Percentiles rank a stretch among this genome's conserved stretches.
These are phyloP conservation scores for Bathynomus jamesi DNA, from an alignment of 1,140 invertebrate species.

Conservation along the genomic window DNA sequence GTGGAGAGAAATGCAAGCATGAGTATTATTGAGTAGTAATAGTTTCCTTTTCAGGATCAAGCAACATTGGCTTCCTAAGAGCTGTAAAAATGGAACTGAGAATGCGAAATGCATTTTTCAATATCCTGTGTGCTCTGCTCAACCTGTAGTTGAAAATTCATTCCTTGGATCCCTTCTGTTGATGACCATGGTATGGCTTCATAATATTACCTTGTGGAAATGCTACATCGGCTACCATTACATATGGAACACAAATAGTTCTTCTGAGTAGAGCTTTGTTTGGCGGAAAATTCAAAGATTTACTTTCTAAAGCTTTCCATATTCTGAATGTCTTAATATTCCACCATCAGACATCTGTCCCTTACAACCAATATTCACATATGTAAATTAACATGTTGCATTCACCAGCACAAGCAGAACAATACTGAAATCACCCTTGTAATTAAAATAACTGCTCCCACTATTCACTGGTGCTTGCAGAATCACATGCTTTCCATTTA, in stretches of 20 bases:
- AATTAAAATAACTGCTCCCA: conserved; percentile 6
- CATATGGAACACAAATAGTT: background rate
- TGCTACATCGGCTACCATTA: conserved; percentile 6
- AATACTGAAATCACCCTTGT: conserved; percentile 4
- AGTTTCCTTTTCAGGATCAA: too few species aligned
- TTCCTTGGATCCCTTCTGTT: background rate
- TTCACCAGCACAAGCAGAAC: conserved; percentile 1
- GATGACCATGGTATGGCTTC: background rate
- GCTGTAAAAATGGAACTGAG: too few species aligned
- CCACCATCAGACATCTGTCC: background rate
- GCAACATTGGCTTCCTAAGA: too few species aligned
- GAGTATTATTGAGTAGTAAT: too few species aligned
- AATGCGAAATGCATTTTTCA: conserved; percentile 10
- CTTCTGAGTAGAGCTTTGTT: background rate
- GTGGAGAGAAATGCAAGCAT: too few species aligned
- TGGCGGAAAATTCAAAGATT: background rate
- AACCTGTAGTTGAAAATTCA: conserved; percentile 4
- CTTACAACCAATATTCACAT: background rate
- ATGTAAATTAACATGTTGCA: background rate
- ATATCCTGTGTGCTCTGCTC: background rate
- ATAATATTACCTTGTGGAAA: conserved; percentile 2
- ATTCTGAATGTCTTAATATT: background rate
- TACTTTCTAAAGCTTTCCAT: background rate
- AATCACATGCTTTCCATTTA: background rate
- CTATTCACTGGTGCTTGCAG: background rate